Conservation (phyloP, 2,888 invertebrate species). For the Xylocampa areola region DNA sequence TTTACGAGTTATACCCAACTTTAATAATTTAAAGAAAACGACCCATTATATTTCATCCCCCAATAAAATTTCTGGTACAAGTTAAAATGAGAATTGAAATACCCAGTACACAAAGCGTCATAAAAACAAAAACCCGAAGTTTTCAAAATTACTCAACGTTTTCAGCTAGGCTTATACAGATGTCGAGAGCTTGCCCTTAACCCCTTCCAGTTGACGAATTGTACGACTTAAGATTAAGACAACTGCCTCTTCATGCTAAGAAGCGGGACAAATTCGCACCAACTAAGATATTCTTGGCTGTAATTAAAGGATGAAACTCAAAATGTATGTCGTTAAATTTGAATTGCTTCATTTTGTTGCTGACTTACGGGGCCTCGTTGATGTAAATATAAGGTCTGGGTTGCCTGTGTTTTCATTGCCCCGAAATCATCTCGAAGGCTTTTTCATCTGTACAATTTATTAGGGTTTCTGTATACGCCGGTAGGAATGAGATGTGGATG, state of each 20-base stretch:
- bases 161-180: constrained; percentile 52
- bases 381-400: constrained; percentile 47
- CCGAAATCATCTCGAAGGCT: constrained; percentile 47
- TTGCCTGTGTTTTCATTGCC: constrained; percentile 53
- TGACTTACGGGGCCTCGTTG: constrained; percentile 41
- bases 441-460: constrained; percentile 56
- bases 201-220: constrained; percentile 71
- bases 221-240: constrained; percentile 72
- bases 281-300: constrained; percentile 58
- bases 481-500: constrained; percentile 49
- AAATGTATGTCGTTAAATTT: constrained; percentile 60
- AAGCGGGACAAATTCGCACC: constrained; percentile 64
- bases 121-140: constrained; percentile 56
- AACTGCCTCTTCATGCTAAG: constrained; percentile 66
- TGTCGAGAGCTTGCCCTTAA: constrained; percentile 66
- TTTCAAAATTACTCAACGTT: constrained; percentile 55
- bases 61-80: constrained; percentile 27
- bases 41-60: constrained; percentile 32
- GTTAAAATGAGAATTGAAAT: constrained; percentile 52
- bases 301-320: constrained; percentile 67
- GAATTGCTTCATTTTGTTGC: constrained; percentile 55
- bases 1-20: constrained; percentile 21
- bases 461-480: constrained; percentile 43
- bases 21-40: constrained; percentile 26
- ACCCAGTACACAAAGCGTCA: constrained; percentile 32